Conservation (phyloP, 2,888 invertebrate genomes). For the Ophion ellenae region DNA sequence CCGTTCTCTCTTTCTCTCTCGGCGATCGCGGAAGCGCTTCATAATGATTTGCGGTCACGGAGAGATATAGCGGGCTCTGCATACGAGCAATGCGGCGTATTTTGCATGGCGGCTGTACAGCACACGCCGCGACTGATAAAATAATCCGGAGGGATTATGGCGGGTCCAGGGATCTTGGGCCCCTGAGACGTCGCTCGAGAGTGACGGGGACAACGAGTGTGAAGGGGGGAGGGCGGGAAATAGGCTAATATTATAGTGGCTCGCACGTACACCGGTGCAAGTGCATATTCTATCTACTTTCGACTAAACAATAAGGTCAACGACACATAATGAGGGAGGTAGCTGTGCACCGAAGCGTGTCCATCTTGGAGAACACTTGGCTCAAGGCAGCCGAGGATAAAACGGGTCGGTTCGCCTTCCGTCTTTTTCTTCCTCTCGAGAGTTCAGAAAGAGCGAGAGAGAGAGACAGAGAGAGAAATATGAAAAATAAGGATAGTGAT, state of each 20-base stretch:
- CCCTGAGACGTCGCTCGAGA: neutral
- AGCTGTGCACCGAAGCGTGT: slow-evolving; percentile 75
- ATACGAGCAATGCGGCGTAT: slow-evolving; percentile 24
- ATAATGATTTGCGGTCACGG: slow-evolving; percentile 67
- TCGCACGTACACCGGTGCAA: neutral
- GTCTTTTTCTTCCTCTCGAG: neutral
- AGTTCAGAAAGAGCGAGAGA: neutral
- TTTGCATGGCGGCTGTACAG: slow-evolving; percentile 30
- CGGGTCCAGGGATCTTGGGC: neutral
- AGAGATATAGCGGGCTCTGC: slow-evolving; percentile 51
- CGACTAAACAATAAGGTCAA: slow-evolving; percentile 79
- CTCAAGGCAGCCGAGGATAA: neutral
- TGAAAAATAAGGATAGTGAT: too few relatives aligned
- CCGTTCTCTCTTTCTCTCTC: neutral
- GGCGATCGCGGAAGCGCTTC: slow-evolving; percentile 63
- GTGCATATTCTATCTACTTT: slow-evolving; percentile 68
- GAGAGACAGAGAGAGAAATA: too few relatives aligned
- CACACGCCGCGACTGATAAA: slow-evolving; percentile 55
- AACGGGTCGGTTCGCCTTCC: neutral
- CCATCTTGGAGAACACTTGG: slow-evolving; percentile 38
- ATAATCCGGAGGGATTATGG: slow-evolving; percentile 57
- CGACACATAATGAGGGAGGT: slow-evolving; percentile 78
- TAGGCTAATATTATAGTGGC: slow-evolving; percentile 34
- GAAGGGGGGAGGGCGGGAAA: slow-evolving; percentile 14
- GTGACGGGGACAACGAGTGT: neutral